Evolutionary conservation across 1,140 invertebrate genomes (phyloP), one percentile per base, ranked within the genome.

Genomic region (Drosophila bocki): DNA sequence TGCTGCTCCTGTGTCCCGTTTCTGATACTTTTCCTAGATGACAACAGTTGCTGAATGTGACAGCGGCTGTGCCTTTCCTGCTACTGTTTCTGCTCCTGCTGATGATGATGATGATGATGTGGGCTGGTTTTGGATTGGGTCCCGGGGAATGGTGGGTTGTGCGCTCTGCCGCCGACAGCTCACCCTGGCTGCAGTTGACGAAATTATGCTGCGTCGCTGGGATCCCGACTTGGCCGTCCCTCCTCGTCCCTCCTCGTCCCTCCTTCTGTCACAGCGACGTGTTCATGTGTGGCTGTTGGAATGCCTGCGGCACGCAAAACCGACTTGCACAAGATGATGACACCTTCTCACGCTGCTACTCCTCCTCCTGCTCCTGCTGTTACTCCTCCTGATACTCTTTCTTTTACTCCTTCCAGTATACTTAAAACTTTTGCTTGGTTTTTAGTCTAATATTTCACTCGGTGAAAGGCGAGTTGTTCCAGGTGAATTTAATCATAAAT

Each of bases 271-370:
- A 87, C 54, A 72, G 83, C 29, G 63, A 76, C 70, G 75, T 79
- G 85, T 90, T 88, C 85, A 88, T 88, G 85, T 88, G 85, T 84
- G 70, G 81, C 81, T 90, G 85, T 81, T 68, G 58, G 58, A 78
- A 62, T 56, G 74, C 82, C 67, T 65, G 62, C 48, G 59, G 83
- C 83, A 86, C 86, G 83, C 82, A 87, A 87, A 86, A 63, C 51
- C 61, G 42, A 65, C 39, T 80, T 60, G 42, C 39, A 47, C 70
- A 62, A 50, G 26, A 59, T 78, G 47, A 42, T 54, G 22, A 54
- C 57, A 68, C 17, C 33, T 35, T 7, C 12, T 22, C n/a, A 41
- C 57, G 32, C 61, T 57, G n/a, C 64, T 61, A 19, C 57, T 45
- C 39, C 62, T 65, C 13, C 64, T 47, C 41, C 60, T 75, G 12